Base-by-base conservation (phyloP, 1,140 invertebrate species). In the Ceratina calcarata region DNA sequence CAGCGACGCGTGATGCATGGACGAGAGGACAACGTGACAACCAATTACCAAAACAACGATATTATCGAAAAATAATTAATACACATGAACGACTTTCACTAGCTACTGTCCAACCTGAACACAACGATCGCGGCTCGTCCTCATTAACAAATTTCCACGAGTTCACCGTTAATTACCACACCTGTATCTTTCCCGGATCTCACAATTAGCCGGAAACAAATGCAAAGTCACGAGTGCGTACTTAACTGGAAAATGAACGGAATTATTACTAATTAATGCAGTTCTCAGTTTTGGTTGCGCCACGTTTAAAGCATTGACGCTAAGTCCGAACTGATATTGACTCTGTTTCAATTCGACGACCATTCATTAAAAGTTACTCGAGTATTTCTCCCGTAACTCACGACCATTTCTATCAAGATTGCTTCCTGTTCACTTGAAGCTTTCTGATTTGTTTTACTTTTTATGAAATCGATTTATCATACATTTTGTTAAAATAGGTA, bases 31-130 rank as follows among this genome's bases (percentile, higher is more conserved):
- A 27, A 51, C 18, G 24, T 45, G 32, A 7, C 24, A 55, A 64
- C 45, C 24, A 73, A 74, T 74, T 55, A 57, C n/a, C 37, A 8
- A 74, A 37, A 49, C 32, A 65, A 74, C 27, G 18, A 65, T 15
- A 74, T 65, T 10, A 55, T 65, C 27, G 61, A 55, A 66, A 66
- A 66, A 66, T 32, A 57, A 67, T 75, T 73, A 73, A 53, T 73
- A 66, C 27, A 7, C 49, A 15, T 13, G 24, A 22, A 66, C 51
- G 51, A 45, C 27, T 66, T 45, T 66, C 66, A 1, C 66, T 15
- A 0, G 66, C 3, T 6, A n/a, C 7, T 18, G 20, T 18, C 27
- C 1, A 24, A 4, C 10, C 3, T 7, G 2, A 45, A 45, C 37
- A 45, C 3, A 45, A 10, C 37, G 37, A 1, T 53, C 20, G 55